Conservation (phyloP, 2,797 vertebrate species). For the Percopsis omiscomaycus region DNA sequence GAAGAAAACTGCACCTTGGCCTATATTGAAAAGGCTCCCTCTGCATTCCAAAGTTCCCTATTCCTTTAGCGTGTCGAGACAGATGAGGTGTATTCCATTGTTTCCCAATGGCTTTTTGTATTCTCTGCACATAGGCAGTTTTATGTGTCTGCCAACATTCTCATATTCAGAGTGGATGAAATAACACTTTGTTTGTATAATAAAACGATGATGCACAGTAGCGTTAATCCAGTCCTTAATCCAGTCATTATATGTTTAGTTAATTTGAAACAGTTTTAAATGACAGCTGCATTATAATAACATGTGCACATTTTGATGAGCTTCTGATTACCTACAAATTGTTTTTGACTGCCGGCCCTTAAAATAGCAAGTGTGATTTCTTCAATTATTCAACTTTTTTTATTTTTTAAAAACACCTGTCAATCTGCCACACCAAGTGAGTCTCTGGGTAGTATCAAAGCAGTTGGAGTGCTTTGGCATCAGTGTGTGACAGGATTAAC, state of each 20-base stretch:
- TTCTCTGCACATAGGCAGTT: neutral
- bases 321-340: too few species aligned
- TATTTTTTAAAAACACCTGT: constrained; percentile 15
- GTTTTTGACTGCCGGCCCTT: too few species aligned
- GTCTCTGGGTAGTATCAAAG: constrained; percentile 73
- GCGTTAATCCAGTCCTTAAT: neutral
- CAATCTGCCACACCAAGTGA: constrained; percentile 62
- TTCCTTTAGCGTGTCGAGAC: constrained; percentile 8
- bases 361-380: too few species aligned
- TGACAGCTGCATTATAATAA: constrained; percentile 9
- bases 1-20: constrained; percentile 28
- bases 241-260: neutral
- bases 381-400: neutral
- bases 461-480: constrained; percentile 72
- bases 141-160: neutral
- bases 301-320: too few species aligned
- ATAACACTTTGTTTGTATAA: neutral
- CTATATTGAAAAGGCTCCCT: constrained; percentile 20
- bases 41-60: neutral
- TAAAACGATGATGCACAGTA: too few species aligned
- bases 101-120: constrained; percentile 1
- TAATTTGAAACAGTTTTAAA: neutral
- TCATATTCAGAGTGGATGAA: constrained; percentile 1
- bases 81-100: constrained; percentile 3
- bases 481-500: constrained; percentile 80